Evolutionary conservation across 2,888 invertebrate genomes (phyloP).

Genomic region (Aethes cnicana): DNA sequence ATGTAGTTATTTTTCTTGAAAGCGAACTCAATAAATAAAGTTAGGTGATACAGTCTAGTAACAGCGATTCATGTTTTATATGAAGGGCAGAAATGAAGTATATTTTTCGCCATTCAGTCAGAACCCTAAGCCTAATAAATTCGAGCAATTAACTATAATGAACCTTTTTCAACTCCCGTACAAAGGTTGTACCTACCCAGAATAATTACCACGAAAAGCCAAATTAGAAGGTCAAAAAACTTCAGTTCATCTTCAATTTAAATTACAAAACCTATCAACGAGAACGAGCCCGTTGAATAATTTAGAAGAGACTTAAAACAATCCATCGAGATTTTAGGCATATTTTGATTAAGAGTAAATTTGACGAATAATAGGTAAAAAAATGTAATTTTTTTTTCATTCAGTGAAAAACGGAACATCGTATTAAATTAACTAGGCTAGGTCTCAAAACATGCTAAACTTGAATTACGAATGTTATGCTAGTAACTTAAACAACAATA

Average conservation of each 20-base stretch:
- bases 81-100: too few relatives aligned
- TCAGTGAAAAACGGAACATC: too few relatives aligned
- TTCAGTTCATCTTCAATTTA: background rate
- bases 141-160: background rate
- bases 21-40: too few relatives aligned
- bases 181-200: background rate
- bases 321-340: background rate
- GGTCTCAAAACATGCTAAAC: too few relatives aligned
- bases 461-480: background rate
- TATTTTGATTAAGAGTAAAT: too few relatives aligned
- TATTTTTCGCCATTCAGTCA: too few relatives aligned
- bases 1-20: too few relatives aligned
- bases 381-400: too few relatives aligned
- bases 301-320: constrained; percentile 37
- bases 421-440: too few relatives aligned
- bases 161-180: background rate
- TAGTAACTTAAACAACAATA: background rate
- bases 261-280: constrained; percentile 1
- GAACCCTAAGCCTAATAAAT: background rate
- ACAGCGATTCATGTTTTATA: too few relatives aligned
- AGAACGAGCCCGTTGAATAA: constrained; percentile 48
- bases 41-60: too few relatives aligned
- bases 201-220: constrained; percentile 4
- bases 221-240: background rate
- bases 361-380: too few relatives aligned